Evolutionary conservation across 2,113 vertebrate genomes (phyloP).

Genomic region (Rhinopomastus cyanomelas): DNA sequence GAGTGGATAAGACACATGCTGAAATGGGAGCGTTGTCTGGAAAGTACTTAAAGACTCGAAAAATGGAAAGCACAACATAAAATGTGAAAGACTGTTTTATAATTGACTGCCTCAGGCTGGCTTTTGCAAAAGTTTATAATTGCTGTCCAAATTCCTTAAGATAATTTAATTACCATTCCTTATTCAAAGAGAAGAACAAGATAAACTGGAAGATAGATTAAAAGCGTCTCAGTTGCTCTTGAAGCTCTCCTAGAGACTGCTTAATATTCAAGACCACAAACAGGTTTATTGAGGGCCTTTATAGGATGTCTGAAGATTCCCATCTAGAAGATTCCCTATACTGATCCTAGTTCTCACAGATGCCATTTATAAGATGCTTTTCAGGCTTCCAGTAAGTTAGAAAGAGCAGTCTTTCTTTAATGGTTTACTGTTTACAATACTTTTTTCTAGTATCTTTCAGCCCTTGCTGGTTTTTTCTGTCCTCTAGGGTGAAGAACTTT

Average conservation of each 20-base stretch:
- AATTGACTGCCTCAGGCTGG: not conserved
- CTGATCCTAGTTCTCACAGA: not conserved
- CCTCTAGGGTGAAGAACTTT: not conserved
- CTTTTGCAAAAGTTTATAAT: not conserved
- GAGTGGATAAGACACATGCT: not conserved
- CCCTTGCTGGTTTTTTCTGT: not conserved
- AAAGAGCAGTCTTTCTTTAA: not conserved
- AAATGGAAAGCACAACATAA: not conserved
- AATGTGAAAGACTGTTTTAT: not conserved
- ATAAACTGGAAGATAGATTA: constrained; percentile 16
- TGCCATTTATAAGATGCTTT: not conserved
- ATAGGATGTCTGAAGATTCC: not conserved
- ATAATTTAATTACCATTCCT: constrained; percentile 11
- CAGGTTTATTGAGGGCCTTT: not conserved
- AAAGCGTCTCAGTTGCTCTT: not conserved
- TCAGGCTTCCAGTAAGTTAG: not conserved
- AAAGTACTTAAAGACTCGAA: not conserved
- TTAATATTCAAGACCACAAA: not conserved
- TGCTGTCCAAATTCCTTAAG: not conserved
- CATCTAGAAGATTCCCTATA: not conserved
- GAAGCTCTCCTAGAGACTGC: not conserved
- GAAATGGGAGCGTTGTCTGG: not conserved
- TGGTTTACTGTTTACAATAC: not conserved
- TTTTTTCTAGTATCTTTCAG: not conserved
- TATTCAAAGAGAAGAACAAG: not conserved